These are phyloP conservation scores for Furnarius figulus DNA, from an alignment of 2,113 vertebrate genomes.

Conservation along the genomic window DNA sequence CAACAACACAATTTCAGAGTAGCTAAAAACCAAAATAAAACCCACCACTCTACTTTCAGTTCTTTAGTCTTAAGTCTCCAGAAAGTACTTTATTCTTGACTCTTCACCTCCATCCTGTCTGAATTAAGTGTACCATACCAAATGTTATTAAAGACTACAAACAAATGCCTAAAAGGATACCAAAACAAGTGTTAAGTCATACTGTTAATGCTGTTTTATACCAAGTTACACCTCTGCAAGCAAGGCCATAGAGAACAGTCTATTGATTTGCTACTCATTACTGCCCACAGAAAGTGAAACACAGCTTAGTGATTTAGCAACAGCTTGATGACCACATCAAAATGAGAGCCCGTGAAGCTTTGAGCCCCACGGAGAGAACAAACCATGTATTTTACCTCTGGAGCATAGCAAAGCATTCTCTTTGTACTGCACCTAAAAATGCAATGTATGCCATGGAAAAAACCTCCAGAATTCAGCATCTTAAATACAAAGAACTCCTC, in stretches of 20 bases:
- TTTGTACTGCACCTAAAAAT: neutral
- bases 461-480: neutral
- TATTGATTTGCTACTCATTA: constrained; percentile 24
- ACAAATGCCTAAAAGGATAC: neutral
- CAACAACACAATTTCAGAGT: neutral
- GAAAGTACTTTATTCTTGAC: neutral
- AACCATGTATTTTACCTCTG: neutral
- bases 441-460: neutral
- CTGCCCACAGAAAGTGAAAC: neutral
- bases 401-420: neutral
- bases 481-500: neutral
- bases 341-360: neutral
- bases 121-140: neutral
- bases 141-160: neutral
- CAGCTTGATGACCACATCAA: neutral
- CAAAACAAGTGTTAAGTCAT: neutral
- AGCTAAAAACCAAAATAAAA: neutral
- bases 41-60: neutral
- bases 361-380: neutral
- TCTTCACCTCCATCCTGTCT: neutral
- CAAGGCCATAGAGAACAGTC: neutral
- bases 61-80: neutral
- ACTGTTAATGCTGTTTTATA: neutral
- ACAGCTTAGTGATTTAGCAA: neutral
- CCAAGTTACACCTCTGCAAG: neutral